Evolutionary conservation across 2,113 vertebrate genomes (phyloP).

Genomic region (Tragelaphus imberbis): DNA sequence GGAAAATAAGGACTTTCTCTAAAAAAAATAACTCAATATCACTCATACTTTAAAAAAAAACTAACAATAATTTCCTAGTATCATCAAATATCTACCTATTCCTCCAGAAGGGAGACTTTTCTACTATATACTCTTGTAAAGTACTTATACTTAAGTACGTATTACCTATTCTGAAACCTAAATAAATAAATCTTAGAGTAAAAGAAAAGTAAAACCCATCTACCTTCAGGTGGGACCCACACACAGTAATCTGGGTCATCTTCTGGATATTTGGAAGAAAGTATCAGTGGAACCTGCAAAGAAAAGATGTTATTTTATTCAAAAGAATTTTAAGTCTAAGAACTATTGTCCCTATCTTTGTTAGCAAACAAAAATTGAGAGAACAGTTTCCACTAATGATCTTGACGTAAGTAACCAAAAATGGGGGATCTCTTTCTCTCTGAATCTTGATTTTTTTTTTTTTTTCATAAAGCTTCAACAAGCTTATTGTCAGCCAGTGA

Average conservation of each 20-base stretch:
- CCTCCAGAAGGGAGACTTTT: neutral
- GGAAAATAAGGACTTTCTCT: neutral
- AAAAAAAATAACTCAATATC: neutral
- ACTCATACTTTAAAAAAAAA: neutral
- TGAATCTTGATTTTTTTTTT: neutral
- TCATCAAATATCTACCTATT: neutral
- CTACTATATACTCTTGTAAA: neutral
- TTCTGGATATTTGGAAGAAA: slow-evolving; percentile 88
- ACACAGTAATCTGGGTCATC: slow-evolving; percentile 97
- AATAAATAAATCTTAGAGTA: neutral
- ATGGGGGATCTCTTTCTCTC: neutral
- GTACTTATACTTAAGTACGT: slow-evolving; percentile 25
- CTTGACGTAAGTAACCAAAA: neutral
- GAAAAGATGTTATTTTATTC: slow-evolving; percentile 37
- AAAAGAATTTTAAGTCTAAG: neutral
- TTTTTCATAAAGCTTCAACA: neutral
- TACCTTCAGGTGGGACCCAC: slow-evolving; percentile 96
- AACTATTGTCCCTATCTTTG: neutral
- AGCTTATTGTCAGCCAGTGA: neutral
- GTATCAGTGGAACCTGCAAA: slow-evolving; percentile 77
- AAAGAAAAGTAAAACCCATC: slow-evolving; percentile 8
- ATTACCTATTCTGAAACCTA: neutral
- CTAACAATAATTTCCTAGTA: neutral
- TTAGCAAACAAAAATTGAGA: slow-evolving; percentile 37
- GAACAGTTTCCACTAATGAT: neutral